These are phyloP conservation scores for Philereme vetulata DNA, from an alignment of 2,888 invertebrate species.

Conservation along the genomic window DNA sequence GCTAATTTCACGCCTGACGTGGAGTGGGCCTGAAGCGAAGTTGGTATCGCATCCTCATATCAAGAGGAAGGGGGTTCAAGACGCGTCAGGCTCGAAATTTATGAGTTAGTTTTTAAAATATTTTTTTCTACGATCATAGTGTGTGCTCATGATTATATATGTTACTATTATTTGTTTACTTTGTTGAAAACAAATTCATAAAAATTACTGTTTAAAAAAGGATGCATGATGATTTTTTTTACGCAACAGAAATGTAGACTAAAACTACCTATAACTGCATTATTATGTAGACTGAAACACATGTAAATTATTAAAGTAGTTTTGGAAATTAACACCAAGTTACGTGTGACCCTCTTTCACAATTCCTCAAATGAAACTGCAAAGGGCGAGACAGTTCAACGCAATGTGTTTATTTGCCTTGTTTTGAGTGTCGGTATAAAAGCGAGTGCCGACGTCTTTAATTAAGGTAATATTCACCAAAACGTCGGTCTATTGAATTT, in stretches of 20 bases:
- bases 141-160: too few species aligned
- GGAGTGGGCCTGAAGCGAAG: too few species aligned
- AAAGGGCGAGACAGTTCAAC: constrained; percentile 35
- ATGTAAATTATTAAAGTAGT: constrained; percentile 2
- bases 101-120: too few species aligned
- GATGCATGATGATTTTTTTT: neutral
- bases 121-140: too few species aligned
- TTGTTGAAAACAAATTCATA: neutral
- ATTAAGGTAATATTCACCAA: constrained; percentile 55
- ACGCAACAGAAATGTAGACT: neutral
- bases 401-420: constrained; percentile 31
- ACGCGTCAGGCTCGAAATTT: too few species aligned
- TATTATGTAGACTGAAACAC: neutral
- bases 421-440: constrained; percentile 31
- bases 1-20: too few species aligned
- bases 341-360: constrained; percentile 18
- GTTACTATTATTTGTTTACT: too few species aligned
- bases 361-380: constrained; percentile 35
- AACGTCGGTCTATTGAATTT: constrained; percentile 63
- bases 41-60: too few species aligned
- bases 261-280: neutral
- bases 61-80: too few species aligned
- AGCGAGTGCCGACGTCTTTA: constrained; percentile 58
- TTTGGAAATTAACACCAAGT: constrained; percentile 7
- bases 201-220: neutral